Base-by-base conservation (phyloP, 2,113 vertebrate genomes). In the Colaptes auratus region DNA sequence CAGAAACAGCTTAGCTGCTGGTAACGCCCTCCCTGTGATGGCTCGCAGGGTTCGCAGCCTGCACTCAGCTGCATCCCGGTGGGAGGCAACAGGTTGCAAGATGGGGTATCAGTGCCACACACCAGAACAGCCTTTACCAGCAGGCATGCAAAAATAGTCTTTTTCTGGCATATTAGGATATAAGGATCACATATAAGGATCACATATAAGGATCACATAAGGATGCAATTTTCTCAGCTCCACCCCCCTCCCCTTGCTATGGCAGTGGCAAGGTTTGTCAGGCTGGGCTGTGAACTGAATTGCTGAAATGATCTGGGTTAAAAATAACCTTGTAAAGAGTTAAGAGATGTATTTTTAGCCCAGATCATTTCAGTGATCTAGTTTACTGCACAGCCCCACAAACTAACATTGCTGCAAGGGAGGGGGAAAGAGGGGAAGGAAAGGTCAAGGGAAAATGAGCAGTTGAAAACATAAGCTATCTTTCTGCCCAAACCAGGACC, bases 251-350 rank as follows among this genome's bases (percentile, higher is more conserved):
- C 70, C 33, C 50, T 74, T 0, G 3, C 70, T 36, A 9, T 1
- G 1, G 82, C 82, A 69, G 78, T 20, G 63, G 71, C 53, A 39
- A 71, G 1, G 1, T 50, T 36, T 72, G 77, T 84, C 5, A 6
- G 74, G 53, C 82, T 7, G 46, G 73, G 74, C 82, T 75, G 67
- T 76, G 66, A 87, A 10, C 85, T 61, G 5, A 1, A 20, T 59
- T 76, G 70, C 90, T 94, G 88, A 90, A 93, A 86, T 81, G 65
- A 95, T 69, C 80, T 9, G 53, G 80, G 82, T 88, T 96, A 96
- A 96, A 96, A 96, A 96, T 96, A 96, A 71, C 79, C 28, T 24
- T 67, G 88, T 48, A 83, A 96, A 96, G 93, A 93, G 90, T 91
- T 91, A 86, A 83, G 86, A 42, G 82, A 15, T 0, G 3, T 96